A percentile compares a stretch with the other conserved stretches of the same genome.
phyloP scores from a whole-genome alignment of 2,797 vertebrate genomes.

The Rhinella marina region DNA sequence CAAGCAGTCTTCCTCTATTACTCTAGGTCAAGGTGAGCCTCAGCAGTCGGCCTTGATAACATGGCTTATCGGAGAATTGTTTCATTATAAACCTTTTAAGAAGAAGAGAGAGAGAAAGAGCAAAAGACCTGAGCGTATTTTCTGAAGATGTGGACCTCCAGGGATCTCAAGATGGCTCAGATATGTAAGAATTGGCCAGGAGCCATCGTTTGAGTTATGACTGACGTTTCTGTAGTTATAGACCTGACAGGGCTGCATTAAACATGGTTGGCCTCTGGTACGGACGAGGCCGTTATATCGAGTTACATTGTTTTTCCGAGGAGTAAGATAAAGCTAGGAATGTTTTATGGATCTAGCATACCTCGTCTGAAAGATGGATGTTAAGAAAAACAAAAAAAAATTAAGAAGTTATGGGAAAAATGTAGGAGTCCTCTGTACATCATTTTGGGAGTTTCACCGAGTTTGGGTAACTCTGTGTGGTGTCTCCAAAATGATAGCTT shows the following conservation, averaged over 20 bases:
- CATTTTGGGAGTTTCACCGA: too few relatives aligned
- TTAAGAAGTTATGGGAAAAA: not conserved
- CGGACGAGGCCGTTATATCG: not conserved
- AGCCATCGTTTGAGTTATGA: constrained; percentile 44
- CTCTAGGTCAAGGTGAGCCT: constrained; percentile 14
- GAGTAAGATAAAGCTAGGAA: not conserved
- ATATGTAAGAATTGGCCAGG: constrained; percentile 50
- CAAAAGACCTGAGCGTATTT: constrained; percentile 49
- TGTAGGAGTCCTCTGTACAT: not conserved
- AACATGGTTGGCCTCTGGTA: not conserved
- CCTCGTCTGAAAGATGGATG: not conserved
- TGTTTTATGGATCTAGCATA: not conserved
- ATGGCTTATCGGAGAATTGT: constrained; percentile 45
- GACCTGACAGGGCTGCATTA: not conserved
- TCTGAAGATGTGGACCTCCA: constrained; percentile 43
- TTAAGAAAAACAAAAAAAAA: not conserved
- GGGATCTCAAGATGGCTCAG: constrained; percentile 48
- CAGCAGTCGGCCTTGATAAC: constrained; percentile 50
- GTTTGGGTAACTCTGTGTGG: too few relatives aligned
- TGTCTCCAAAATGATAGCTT: too few relatives aligned
- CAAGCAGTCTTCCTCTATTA: constrained; percentile 41
- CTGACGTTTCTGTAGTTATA: constrained; percentile 12
- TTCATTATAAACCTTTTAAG: constrained; percentile 61
- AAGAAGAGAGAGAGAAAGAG: not conserved
- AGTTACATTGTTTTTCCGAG: not conserved